phyloP scores from a whole-genome alignment of 2,888 invertebrate genomes.

The Caenorhabditis virilis region DNA sequence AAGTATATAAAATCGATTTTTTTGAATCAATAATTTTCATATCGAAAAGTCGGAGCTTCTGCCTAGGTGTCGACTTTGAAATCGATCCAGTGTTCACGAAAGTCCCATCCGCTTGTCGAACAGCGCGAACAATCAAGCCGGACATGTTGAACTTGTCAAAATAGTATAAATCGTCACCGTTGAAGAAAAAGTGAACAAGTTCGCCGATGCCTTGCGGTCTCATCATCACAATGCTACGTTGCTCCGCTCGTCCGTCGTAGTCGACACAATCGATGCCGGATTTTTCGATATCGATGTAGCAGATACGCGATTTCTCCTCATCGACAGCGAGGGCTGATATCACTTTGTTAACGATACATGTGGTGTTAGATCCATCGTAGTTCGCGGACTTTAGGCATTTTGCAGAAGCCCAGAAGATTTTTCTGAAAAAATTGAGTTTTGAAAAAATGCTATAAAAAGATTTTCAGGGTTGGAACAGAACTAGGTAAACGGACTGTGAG shows the following conservation, averaged over 20 bases:
- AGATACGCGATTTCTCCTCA: conserved; percentile 22
- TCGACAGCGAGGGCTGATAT: conserved; percentile 33
- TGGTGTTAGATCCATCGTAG: conserved; percentile 37
- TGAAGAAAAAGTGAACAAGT: conserved; percentile 11
- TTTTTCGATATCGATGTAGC: conserved; percentile 26
- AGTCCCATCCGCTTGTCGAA: conserved; percentile 5
- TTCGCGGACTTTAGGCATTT: conserved; percentile 36
- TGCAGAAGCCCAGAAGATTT: conserved; percentile 46
- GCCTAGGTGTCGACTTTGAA: conserved; percentile 5
- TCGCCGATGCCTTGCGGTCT: conserved; percentile 27
- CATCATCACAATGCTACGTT: conserved; percentile 21
- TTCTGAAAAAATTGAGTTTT: conserved; percentile 17
- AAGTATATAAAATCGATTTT: conserved; percentile 38
- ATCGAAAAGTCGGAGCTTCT: conserved; percentile 21
- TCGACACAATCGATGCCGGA: conserved; percentile 30
- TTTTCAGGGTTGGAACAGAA: no score
- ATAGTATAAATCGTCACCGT: conserved; percentile 25
- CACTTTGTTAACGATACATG: conserved; percentile 15
- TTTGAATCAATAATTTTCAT: conserved; percentile 19
- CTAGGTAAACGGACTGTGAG: no score
- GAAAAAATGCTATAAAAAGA: no score
- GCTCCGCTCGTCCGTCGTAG: conserved; percentile 38
- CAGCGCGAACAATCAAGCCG: conserved; percentile 12
- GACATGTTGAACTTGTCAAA: conserved; percentile 37
- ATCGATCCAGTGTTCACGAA: conserved; percentile 10